Conservation (phyloP, 2,797 vertebrate species). For the Heliangelus exortis region DNA sequence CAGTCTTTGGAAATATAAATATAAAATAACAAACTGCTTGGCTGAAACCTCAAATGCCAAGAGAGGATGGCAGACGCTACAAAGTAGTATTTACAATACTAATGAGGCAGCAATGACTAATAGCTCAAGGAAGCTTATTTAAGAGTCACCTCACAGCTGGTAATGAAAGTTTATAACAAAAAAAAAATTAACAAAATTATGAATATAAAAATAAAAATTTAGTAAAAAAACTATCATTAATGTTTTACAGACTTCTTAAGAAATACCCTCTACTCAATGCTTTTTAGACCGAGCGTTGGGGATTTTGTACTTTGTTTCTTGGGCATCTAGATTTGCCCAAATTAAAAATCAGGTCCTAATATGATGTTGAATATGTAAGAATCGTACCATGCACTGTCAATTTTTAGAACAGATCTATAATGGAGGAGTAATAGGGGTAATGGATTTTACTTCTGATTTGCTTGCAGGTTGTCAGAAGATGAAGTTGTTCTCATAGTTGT, state of each 20-base stretch:
- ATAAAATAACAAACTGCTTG: slow-evolving; percentile 14
- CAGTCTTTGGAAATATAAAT: slow-evolving; percentile 12
- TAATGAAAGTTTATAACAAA: not conserved
- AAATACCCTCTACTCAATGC: rapidly evolving
- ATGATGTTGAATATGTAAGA: not conserved
- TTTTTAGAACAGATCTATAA: not conserved
- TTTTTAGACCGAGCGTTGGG: rapidly evolving
- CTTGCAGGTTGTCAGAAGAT: not conserved
- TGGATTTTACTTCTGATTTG: not conserved
- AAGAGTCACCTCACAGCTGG: slow-evolving; percentile 12
- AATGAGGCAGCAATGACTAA: slow-evolving; percentile 42
- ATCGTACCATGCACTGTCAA: rapidly evolving
- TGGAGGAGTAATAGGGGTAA: not conserved
- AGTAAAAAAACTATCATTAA: not conserved
- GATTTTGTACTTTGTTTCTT: not conserved
- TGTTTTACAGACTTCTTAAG: not conserved
- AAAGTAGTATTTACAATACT: slow-evolving; percentile 38
- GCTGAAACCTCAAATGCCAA: slow-evolving; percentile 16
- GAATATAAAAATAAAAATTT: not conserved
- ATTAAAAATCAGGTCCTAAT: not conserved
- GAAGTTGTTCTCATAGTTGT: not conserved
- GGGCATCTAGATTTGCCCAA: not conserved
- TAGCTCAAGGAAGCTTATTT: slow-evolving; percentile 22
- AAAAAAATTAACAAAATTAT: not conserved
- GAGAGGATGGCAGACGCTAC: not conserved